A percentile compares a stretch with the other conserved stretches of the same genome.
These are phyloP conservation scores for Zosterops japonicus DNA, from an alignment of 2,113 vertebrate genomes.

Conservation along the genomic window DNA sequence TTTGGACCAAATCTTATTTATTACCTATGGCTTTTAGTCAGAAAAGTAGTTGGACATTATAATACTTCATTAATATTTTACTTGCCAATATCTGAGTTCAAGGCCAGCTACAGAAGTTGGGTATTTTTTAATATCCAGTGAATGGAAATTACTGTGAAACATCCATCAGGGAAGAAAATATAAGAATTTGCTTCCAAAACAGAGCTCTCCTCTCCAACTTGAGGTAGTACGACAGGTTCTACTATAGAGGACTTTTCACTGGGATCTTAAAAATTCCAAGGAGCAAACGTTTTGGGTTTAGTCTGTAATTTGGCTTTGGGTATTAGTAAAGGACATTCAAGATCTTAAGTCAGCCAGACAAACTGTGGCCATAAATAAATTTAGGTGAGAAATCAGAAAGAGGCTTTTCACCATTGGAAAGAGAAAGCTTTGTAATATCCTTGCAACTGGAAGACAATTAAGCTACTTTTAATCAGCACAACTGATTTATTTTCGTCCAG, in stretches of 20 bases:
- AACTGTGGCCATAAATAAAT: neutral
- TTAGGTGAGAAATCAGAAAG: neutral
- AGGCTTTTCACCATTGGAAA: neutral
- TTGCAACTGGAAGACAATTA: conserved; percentile 3
- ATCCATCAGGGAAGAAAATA: neutral
- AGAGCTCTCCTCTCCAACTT: neutral
- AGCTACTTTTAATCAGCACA: neutral
- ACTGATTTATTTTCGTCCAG: conserved; percentile 24
- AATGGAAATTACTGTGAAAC: neutral
- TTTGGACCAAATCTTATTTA: neutral
- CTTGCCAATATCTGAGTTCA: neutral
- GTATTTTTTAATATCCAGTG: neutral
- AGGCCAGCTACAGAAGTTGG: neutral
- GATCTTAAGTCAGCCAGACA: neutral
- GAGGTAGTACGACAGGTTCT: neutral
- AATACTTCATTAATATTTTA: neutral
- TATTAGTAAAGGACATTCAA: neutral
- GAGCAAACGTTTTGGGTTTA: neutral
- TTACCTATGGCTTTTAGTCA: neutral
- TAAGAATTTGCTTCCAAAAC: neutral
- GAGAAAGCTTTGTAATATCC: neutral
- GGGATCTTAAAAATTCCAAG: neutral
- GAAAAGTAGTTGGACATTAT: neutral
- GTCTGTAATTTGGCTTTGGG: neutral
- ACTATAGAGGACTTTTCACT: neutral